Evolutionary conservation across 1,140 invertebrate genomes (phyloP), one percentile per base, ranked within the genome.

Genomic region (Teleopsis dalmanni): DNA sequence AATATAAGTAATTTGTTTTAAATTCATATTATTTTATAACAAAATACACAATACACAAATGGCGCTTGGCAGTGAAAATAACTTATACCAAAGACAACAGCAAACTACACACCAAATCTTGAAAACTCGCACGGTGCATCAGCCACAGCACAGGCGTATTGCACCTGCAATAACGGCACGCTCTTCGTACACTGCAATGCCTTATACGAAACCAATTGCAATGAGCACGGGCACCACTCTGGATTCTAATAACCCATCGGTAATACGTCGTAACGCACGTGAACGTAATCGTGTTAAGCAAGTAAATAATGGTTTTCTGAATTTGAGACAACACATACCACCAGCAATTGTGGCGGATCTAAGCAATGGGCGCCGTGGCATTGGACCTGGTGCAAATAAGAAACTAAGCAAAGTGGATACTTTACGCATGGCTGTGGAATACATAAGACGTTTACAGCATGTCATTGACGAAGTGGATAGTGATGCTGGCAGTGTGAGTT

Each of bases 361-460:
- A 38, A 76, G 77, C 19, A 78, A 80, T 31, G 78, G 78, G 3
- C 76, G 83, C 1, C 76, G 84, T 41, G 64, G 64, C 50, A 67
- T 67, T 25, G 64, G 64, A 0, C 64, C 64, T 13, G 80, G 83
- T 14, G 80, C 82, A 22, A 79, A 77, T 50, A 92, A 95, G 63
- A 93, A 96, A 66, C 77, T 96, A 14, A 91, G 87, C 65, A 98
- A 98, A 78, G 94, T 96, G 19, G 93, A 97, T 63, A 98, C 93
- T 1, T 73, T 98, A 18, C 77, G 87, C 50, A 81, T 94, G 63
- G 95, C 95, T 3, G 91, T 96, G 0, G 91, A 95, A 66, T 97
- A 98, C 68, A 98, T 98, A 53, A 78, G 85, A 48, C 84, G 87
- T 53, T 75, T 98, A 21, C 85, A 95, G 65, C 79, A 80, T 54